phyloP scores from a whole-genome alignment of 53 echinoderm and acorn worm species.

The Stichopus horrens region DNA sequence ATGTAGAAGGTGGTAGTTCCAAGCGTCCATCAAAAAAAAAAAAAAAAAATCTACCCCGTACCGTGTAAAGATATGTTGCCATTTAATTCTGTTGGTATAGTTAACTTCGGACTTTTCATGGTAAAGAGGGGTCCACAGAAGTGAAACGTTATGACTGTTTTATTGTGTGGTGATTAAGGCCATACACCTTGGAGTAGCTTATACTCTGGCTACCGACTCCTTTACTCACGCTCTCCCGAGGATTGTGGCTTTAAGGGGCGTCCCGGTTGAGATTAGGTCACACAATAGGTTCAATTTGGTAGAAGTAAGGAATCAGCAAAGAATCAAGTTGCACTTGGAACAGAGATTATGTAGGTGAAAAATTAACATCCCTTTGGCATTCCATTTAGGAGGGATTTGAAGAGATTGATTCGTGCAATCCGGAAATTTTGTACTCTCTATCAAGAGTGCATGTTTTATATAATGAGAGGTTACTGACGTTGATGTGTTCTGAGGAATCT shows the following conservation, averaged over 20 bases:
- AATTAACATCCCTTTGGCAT: conserved; percentile 57
- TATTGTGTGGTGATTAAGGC: conserved; percentile 56
- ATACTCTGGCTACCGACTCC: conserved; percentile 46
- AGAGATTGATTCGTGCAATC: conserved; percentile 56
- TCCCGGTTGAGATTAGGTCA: conserved; percentile 46
- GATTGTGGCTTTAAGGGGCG: conserved; percentile 52
- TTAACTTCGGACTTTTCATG: conserved; percentile 59
- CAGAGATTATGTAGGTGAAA: conserved; percentile 50
- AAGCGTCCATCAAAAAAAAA: conserved; percentile 27
- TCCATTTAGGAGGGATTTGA: conserved; percentile 63
- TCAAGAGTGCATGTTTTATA: conserved; percentile 52
- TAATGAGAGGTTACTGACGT: conserved; percentile 52
- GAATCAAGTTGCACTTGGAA: conserved; percentile 16
- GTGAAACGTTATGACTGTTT: conserved; percentile 60
- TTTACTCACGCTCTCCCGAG: conserved; percentile 53
- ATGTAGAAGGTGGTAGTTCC: conserved; percentile 24
- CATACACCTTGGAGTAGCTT: conserved; percentile 54
- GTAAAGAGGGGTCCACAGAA: conserved; percentile 49
- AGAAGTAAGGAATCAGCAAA: conserved; percentile 30
- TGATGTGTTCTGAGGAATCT: conserved; percentile 60
- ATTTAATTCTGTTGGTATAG: conserved; percentile 59
- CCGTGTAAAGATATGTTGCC: conserved; percentile 47
- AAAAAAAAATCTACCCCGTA: too few relatives aligned
- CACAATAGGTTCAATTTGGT: conserved; percentile 74
- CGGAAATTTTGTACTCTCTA: conserved; percentile 43